Conservation (phyloP, 2,797 vertebrate genomes). For the Ambastaia sidthimunki region DNA sequence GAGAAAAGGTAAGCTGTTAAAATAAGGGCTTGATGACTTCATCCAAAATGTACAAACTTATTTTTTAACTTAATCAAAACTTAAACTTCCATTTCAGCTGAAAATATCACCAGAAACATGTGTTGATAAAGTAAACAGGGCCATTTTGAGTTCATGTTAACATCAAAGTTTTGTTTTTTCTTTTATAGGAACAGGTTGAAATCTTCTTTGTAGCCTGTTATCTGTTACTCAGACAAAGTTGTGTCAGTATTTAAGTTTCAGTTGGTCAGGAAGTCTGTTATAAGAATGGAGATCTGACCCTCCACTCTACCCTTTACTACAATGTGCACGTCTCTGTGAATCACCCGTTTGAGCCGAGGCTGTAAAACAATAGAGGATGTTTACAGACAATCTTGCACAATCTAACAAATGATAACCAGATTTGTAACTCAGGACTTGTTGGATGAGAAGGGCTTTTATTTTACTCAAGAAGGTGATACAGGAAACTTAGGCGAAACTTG, state of each 20-base stretch:
- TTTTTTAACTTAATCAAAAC: too few species aligned
- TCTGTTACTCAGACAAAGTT: conserved; percentile 17
- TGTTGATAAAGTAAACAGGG: too few species aligned
- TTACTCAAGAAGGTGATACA: conserved; percentile 24
- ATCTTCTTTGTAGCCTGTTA: conserved; percentile 2
- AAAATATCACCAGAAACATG: too few species aligned
- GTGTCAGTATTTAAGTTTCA: conserved; percentile 28
- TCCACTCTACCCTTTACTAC: conserved; percentile 5
- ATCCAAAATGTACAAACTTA: too few species aligned
- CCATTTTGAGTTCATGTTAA: too few species aligned
- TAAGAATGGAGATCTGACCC: conserved; percentile 49
- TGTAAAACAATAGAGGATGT: conserved; percentile 63
- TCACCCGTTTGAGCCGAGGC: conserved; percentile 48
- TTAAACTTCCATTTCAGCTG: too few species aligned
- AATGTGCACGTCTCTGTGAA: conserved; percentile 32
- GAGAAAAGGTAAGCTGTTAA: neutral
- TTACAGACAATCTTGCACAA: conserved; percentile 64
- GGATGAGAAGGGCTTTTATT: conserved; percentile 52
- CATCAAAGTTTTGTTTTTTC: neutral
- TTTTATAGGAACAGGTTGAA: neutral
- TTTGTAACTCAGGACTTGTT: conserved; percentile 58
- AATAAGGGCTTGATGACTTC: too few species aligned
- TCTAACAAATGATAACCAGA: conserved; percentile 64
- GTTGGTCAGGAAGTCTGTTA: conserved; percentile 50
- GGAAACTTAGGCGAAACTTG: conserved; percentile 51